Conservation (phyloP, 2,888 invertebrate genomes). For the Muschampia plurimacula region DNA sequence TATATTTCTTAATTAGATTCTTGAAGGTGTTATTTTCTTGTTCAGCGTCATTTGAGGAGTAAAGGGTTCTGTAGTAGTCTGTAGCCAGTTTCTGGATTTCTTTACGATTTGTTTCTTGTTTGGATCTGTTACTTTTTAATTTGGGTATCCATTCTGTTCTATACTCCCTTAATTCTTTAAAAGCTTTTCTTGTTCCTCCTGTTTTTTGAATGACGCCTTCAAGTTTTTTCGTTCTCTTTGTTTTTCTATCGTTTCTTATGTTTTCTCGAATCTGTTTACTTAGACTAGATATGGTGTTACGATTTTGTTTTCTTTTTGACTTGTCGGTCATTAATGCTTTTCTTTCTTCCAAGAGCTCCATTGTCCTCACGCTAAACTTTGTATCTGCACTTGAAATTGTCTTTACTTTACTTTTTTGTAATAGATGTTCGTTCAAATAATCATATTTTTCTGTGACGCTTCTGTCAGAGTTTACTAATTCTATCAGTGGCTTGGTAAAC, state of each 20-base stretch:
- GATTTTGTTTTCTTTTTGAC: not conserved
- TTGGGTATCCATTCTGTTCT: conserved; percentile 1
- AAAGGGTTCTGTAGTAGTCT: not conserved
- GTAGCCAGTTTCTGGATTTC: not conserved
- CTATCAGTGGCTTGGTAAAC: no score
- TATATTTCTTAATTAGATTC: no score
- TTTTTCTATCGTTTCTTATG: not conserved
- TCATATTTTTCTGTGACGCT: no score
- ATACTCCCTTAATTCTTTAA: not conserved
- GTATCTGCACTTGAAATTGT: not conserved
- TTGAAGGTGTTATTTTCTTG: no score
- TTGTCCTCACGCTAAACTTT: conserved; percentile 13
- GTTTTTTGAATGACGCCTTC: not conserved
- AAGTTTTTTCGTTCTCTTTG: no score
- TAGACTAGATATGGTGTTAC: not conserved
- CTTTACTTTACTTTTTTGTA: not conserved
- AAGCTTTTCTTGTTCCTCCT: not conserved
- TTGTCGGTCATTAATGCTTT: not conserved
- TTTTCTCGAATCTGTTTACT: conserved; percentile 4
- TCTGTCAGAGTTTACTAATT: no score
- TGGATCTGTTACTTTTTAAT: not conserved
- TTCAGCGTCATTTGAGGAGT: no score
- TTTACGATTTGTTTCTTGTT: not conserved
- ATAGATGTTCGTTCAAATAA: not conserved
- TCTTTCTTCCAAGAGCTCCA: not conserved